Evolutionary conservation across 2,888 invertebrate genomes (phyloP).

Genomic region (Diogma glabrata): DNA sequence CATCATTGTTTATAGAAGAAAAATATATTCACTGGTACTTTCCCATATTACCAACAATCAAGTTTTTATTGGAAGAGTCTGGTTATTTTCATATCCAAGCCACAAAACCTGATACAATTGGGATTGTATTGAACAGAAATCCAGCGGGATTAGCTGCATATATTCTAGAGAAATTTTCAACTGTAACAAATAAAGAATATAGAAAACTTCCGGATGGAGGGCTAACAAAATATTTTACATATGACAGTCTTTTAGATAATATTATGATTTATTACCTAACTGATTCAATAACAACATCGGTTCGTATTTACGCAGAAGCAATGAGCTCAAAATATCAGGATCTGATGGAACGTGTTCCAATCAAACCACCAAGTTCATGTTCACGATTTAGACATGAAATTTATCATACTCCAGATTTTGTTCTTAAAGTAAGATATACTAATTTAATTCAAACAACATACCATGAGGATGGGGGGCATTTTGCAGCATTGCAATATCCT

Average conservation of each 20-base stretch:
- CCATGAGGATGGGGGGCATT: conserved; percentile 68
- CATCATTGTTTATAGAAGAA: conserved; percentile 43
- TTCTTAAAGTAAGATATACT: conserved; percentile 46
- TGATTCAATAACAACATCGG: conserved; percentile 56
- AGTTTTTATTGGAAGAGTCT: conserved; percentile 33
- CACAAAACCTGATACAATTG: conserved; percentile 81
- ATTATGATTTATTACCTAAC: conserved; percentile 72
- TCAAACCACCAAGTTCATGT: conserved; percentile 59
- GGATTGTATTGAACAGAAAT: conserved; percentile 33
- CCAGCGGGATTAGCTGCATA: conserved; percentile 75
- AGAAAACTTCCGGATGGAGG: conserved; percentile 50
- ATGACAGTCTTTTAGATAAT: conserved; percentile 49
- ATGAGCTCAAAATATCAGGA: conserved; percentile 25
- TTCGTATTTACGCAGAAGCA: conserved; percentile 56
- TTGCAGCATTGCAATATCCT: conserved; percentile 72
- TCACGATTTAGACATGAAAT: conserved; percentile 64
- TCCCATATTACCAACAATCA: conserved; percentile 30
- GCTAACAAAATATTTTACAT: conserved; percentile 40
- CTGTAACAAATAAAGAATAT: conserved; percentile 48
- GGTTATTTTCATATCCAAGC: conserved; percentile 68
- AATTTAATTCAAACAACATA: conserved; percentile 58
- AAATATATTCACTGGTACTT: conserved; percentile 39
- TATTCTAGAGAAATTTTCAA: conserved; percentile 77
- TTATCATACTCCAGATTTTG: conserved; percentile 42
- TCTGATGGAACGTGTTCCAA: conserved; percentile 41